Evolutionary conservation across 2,888 invertebrate species (phyloP).

Genomic region (Chloroclystis v-ata): DNA sequence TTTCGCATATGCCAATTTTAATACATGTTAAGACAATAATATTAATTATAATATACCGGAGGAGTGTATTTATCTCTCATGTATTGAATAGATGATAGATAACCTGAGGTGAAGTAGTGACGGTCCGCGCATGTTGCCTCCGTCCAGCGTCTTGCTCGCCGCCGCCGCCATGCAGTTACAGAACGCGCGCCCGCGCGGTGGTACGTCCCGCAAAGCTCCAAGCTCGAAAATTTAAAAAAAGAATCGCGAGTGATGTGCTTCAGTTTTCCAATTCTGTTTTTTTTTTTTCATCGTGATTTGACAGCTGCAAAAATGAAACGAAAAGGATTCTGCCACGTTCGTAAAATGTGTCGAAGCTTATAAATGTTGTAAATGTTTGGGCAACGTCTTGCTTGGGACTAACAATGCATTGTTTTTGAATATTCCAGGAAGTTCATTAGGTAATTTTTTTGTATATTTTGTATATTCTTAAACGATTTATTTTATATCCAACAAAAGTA

Average conservation of each 20-base stretch:
- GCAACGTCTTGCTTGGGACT: constrained; percentile 43
- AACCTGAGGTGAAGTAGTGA: constrained; percentile 29
- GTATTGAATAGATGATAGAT: constrained; percentile 33
- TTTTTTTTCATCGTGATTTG: constrained; percentile 28
- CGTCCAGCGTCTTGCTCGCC: constrained; percentile 23
- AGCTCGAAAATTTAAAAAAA: constrained; percentile 17
- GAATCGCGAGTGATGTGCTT: constrained; percentile 46
- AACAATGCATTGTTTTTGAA: constrained; percentile 46
- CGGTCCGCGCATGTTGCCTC: constrained; percentile 43
- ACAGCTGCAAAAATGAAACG: constrained; percentile 44
- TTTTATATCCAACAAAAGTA: too few relatives aligned
- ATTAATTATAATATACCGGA: too few relatives aligned
- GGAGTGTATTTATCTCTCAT: too few relatives aligned
- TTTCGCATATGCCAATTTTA: too few relatives aligned
- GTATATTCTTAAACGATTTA: neutral
- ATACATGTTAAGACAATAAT: too few relatives aligned
- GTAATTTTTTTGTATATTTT: constrained; percentile 23
- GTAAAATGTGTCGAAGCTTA: constrained; percentile 69
- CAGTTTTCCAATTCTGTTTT: neutral
- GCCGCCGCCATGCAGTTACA: constrained; percentile 49
- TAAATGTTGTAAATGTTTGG: constrained; percentile 57
- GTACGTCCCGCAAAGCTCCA: constrained; percentile 50
- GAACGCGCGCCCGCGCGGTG: constrained; percentile 58
- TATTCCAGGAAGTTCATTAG: constrained; percentile 38
- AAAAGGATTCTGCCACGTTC: constrained; percentile 60